Evolutionary conservation across 2,888 invertebrate species (phyloP), one percentile per base, ranked within the genome.

Genomic region (Heliconius hortense): DNA sequence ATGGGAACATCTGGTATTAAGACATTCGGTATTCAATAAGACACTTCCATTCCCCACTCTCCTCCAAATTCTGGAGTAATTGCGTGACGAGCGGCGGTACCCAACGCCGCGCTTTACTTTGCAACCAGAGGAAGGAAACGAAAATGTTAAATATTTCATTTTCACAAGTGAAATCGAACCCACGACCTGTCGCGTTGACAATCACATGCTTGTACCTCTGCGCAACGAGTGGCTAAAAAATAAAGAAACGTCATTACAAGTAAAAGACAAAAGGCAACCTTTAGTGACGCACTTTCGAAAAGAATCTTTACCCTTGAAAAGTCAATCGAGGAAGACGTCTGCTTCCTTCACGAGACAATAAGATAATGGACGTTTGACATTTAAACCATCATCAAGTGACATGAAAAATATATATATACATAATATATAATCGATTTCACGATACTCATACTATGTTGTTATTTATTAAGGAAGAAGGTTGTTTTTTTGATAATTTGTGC

Each of bases 301-400:
- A 67, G 66, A n/a, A 73, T 43, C 11, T 35, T 24, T 66, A 53
- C 39, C 35, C 67, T 59, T 28, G 66, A 66, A 21, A 26, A 56
- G 18, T 56, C 13, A 15, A 8, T 73, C 56, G 64, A 63, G 72
- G 72, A 72, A 72, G 72, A 53, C n/a, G 21, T n/a, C 26, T 8
- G 26, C 59, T 73, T 59, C 67, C 73, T 73, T 56, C 15, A 60
- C 24, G 39, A 59, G 31, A 53, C 53, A 69, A 39, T 60, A 7
- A 60, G 60, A 64, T 64, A 64, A 64, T 64, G 64, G 15, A 5
- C n/a, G 15, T 15, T 60, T 28, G 24, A 60, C 35, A 39, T 64
- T 64, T 39, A 64, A 35, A 64, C 35, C 64, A 31, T 69, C 48
- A 28, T 15, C 67, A 43, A 7, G 10, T 53, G 31, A 53, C 68